Base-by-base conservation (phyloP, 2,888 invertebrate species). In the Drosophila multiciliata region DNA sequence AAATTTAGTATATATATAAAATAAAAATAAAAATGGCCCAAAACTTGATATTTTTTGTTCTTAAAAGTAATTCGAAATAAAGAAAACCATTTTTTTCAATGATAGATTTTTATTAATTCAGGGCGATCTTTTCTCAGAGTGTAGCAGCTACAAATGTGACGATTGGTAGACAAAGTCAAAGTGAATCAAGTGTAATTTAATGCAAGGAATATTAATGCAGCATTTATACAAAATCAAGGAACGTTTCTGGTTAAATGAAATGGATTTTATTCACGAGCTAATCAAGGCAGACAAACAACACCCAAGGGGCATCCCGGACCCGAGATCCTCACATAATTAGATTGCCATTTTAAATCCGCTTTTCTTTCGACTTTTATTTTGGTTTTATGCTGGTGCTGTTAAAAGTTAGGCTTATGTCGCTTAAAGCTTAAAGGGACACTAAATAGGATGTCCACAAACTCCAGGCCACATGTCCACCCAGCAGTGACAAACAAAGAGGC, bases 401-500 rank as follows among this genome's bases (percentile, higher is more conserved):
- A 67, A 71, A 80, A 71, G 80, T 71, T 62, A 70, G 61, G 66
- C 53, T 35, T 26, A 38, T 23, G 15, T 45, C 45, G 49, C 32
- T 78, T 73, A 69, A 62, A 66, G 63, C 58, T 40, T 33, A 11
- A 48, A 49, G 33, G n/a, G 33, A 29, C 33, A 38, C 15, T 33
- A 26, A n/a, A 9, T 33, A 23, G 23, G 9, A 33, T 36, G 23
- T 9, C 23, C 17, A 32, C 17, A 42, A 53, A 9, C 33, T 5
- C 6, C 29, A 1, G 15, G 20, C 42, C 45, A 26, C 20, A 36
- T n/a, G 59, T 66, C 17, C 40, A 48, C 36, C 52, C 12, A 59
- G 69, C 40, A 61, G 49, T 55, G 80, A 74, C 87, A 85, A 83
- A 89, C 89, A 85, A 84, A 74, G 75, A 73, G 85, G 84, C 85